Conservation (phyloP, 2,888 invertebrate genomes). For the Amitus sp. region DNA sequence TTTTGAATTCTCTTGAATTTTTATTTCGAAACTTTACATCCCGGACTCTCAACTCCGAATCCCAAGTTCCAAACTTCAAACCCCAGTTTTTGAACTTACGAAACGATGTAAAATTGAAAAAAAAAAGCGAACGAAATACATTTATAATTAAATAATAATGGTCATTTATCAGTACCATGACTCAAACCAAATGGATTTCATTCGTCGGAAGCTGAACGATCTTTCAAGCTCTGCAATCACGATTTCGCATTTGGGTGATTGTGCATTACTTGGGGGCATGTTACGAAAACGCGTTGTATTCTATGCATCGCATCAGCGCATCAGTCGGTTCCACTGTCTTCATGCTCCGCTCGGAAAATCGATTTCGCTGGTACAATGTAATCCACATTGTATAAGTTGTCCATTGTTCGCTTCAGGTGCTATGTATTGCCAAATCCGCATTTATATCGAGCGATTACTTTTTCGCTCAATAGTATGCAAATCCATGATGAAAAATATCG, state of each 20-base stretch:
- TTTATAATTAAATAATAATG: too few relatives aligned
- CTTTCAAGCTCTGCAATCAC: constrained; percentile 17
- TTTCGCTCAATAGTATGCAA: constrained; percentile 1
- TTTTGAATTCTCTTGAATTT: too few relatives aligned
- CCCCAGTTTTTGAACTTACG: too few relatives aligned
- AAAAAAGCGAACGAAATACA: too few relatives aligned
- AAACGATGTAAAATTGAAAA: too few relatives aligned
- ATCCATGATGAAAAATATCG: too few relatives aligned
- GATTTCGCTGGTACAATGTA: constrained; percentile 27
- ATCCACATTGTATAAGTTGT: constrained; percentile 30
- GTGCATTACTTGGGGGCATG: constrained; percentile 8
- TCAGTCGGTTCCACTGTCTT: constrained; percentile 16
- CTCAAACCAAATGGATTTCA: constrained; percentile 26
- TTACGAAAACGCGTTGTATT: constrained; percentile 3
- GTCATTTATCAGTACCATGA: too few relatives aligned
- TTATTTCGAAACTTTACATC: too few relatives aligned
- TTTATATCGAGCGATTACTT: constrained; percentile 28
- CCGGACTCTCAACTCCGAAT: too few relatives aligned
- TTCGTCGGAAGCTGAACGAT: constrained; percentile 8
- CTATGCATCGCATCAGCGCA: constrained; percentile 8
- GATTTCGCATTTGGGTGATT: constrained; percentile 24
- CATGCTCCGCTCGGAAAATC: constrained; percentile 20
- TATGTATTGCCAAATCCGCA: constrained; percentile 19
- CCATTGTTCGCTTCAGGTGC: constrained; percentile 32
- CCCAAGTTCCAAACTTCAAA: too few relatives aligned